phyloP scores from a whole-genome alignment of 2,888 invertebrate genomes.

The Lasioglossum malachurum region DNA sequence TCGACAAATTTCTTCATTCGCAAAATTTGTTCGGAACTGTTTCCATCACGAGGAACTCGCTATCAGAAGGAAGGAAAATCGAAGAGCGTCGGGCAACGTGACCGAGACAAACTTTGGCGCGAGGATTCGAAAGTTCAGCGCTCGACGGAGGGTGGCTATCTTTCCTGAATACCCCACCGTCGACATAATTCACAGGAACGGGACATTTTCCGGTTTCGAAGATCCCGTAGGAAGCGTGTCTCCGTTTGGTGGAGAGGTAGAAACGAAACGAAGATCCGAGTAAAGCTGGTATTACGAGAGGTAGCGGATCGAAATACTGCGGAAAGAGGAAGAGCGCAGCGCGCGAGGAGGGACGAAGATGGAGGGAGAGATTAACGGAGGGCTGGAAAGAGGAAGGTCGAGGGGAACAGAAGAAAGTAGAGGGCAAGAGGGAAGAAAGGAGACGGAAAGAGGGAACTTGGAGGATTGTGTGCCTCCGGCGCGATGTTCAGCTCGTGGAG shows the following conservation, averaged over 20 bases:
- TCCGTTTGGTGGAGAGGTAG: constrained; percentile 39
- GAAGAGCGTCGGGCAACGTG: not conserved
- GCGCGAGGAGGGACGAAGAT: constrained; percentile 1
- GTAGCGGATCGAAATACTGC: constrained; percentile 66
- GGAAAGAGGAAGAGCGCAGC: constrained; percentile 41
- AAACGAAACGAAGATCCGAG: constrained; percentile 67
- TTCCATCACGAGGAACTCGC: not conserved
- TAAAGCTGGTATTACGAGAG: constrained; percentile 72
- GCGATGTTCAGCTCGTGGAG: constrained; percentile 78
- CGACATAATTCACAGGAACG: constrained; percentile 67
- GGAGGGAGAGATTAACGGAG: constrained; percentile 56
- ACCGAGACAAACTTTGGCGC: constrained; percentile 17
- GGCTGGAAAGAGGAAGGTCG: constrained; percentile 41
- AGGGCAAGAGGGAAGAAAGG: constrained; percentile 43
- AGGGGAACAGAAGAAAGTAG: constrained; percentile 42
- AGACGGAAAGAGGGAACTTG: constrained; percentile 56
- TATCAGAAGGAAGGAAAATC: not conserved
- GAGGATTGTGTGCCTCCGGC: constrained; percentile 78
- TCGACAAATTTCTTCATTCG: not conserved
- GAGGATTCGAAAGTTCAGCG: constrained; percentile 32
- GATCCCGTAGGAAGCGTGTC: constrained; percentile 63
- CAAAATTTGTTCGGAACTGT: not conserved
- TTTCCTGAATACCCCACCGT: constrained; percentile 31
- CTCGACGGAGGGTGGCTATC: constrained; percentile 36
- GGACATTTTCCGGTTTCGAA: constrained; percentile 70